Conservation (phyloP, 2,113 vertebrate species). For the Mastomys natalensis region DNA sequence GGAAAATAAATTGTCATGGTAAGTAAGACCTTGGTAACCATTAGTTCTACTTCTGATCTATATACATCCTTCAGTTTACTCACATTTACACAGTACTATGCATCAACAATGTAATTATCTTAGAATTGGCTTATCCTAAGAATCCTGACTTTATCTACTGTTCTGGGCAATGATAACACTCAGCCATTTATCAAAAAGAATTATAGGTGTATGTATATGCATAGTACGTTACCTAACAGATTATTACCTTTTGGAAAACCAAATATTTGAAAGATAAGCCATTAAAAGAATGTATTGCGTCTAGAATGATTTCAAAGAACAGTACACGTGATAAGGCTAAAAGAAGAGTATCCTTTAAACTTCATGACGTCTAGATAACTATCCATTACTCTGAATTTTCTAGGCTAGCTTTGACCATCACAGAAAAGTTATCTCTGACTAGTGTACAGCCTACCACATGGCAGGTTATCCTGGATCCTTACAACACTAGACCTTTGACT, state of each 20-base stretch:
- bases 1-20: slow-evolving; percentile 28
- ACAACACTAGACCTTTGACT: not conserved
- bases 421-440: not conserved
- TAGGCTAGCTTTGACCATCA: not conserved
- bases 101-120: not conserved
- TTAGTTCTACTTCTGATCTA: not conserved
- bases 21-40: not conserved
- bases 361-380: not conserved
- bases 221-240: not conserved
- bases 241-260: slow-evolving; percentile 27
- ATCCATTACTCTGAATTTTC: not conserved
- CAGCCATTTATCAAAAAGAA: not conserved
- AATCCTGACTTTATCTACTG: not conserved
- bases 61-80: not conserved
- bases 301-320: slow-evolving; percentile 27
- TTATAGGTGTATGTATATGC: too few species aligned
- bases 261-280: slow-evolving; percentile 40
- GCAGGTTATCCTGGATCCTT: not conserved
- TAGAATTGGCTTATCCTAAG: not conserved
- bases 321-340: not conserved
- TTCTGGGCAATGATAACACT: not conserved
- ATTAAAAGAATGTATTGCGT: slow-evolving; percentile 22
- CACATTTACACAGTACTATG: not conserved
- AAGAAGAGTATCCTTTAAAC: not conserved
- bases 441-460: not conserved